Evolutionary conservation across 2,113 vertebrate species (phyloP).

Genomic region (Heterotilapia buettikoferi): DNA sequence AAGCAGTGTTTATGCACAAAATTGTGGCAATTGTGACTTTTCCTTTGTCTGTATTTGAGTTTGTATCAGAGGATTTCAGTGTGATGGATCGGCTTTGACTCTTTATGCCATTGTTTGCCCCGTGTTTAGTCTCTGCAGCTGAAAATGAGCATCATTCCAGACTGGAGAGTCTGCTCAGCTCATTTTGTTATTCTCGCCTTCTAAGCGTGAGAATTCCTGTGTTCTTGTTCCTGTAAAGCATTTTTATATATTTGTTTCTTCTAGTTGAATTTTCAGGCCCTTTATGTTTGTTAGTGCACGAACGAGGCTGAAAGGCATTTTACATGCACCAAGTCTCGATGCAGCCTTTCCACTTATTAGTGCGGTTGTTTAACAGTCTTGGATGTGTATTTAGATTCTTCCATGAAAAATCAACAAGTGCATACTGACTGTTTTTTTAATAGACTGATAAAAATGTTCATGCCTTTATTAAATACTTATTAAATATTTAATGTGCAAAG

Average conservation of each 20-base stretch:
- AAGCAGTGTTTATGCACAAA: background rate
- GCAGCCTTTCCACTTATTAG: fast-evolving
- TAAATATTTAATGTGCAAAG: background rate
- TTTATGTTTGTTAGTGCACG: background rate
- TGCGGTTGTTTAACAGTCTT: background rate
- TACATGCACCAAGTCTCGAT: background rate
- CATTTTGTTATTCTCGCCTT: background rate
- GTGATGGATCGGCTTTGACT: background rate
- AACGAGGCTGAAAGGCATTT: background rate
- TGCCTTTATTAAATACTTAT: background rate
- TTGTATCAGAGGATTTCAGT: fast-evolving
- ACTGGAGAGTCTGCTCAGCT: background rate
- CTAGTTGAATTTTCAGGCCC: background rate
- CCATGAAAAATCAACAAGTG: background rate
- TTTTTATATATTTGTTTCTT: background rate
- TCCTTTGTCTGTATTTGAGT: background rate
- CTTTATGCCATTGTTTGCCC: background rate
- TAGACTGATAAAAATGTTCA: background rate
- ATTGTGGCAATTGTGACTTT: background rate
- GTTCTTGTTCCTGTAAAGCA: background rate
- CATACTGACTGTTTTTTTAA: background rate
- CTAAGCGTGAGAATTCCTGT: background rate
- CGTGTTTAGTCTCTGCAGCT: background rate
- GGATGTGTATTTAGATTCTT: background rate
- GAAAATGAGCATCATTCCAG: background rate